Conservation (phyloP, 2,888 invertebrate species). For the Macrophya alboannulata region DNA sequence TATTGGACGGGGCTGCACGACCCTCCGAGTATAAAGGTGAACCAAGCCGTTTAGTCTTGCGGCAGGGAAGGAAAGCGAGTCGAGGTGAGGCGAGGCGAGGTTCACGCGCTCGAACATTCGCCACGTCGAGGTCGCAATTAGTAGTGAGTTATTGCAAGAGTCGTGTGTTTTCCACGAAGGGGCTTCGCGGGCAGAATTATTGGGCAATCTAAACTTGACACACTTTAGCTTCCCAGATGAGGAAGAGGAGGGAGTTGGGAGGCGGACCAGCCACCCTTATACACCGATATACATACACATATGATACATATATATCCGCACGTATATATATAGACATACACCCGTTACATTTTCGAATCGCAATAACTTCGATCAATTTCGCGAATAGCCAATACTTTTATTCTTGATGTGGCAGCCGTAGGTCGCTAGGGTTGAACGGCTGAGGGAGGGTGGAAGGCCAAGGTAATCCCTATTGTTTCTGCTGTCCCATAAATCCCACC, state of each 20-base stretch:
- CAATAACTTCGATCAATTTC: constrained; percentile 63
- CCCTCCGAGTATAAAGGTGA: constrained; percentile 35
- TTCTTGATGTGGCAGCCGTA: constrained; percentile 60
- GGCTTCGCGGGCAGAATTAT: constrained; percentile 43
- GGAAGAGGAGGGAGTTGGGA: background rate
- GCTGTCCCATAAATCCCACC: constrained; percentile 72
- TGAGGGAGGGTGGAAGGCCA: constrained; percentile 60
- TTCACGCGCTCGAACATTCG: constrained; percentile 39
- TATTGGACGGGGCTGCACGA: constrained; percentile 37
- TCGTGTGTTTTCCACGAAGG: constrained; percentile 49
- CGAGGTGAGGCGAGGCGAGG: constrained; percentile 36
- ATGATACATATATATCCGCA: background rate
- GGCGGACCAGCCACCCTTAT: constrained; percentile 9
- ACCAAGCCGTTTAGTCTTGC: constrained; percentile 36
- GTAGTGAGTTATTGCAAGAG: constrained; percentile 56
- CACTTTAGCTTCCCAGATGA: constrained; percentile 29
- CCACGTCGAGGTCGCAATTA: constrained; percentile 47
- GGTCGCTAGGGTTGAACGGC: constrained; percentile 58
- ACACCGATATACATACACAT: background rate
- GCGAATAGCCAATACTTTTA: constrained; percentile 61
- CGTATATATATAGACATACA: background rate
- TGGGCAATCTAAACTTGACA: constrained; percentile 51
- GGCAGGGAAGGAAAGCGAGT: constrained; percentile 2
- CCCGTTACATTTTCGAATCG: constrained; percentile 31
- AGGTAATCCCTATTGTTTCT: constrained; percentile 75